phyloP scores from a whole-genome alignment of 2,797 vertebrate genomes.

The Limnodromus scolopaceus region DNA sequence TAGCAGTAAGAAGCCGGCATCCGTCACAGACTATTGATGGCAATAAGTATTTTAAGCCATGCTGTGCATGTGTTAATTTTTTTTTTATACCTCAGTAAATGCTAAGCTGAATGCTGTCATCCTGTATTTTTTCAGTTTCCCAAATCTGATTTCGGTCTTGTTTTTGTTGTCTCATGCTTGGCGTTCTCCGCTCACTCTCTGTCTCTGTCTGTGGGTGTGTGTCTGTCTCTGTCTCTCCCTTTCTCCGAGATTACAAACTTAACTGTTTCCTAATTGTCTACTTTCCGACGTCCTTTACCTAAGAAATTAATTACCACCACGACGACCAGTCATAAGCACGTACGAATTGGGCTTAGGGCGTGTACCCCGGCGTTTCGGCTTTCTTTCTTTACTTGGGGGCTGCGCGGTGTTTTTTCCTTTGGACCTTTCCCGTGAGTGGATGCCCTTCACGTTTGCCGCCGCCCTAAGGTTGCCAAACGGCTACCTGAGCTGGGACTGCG shows the following conservation, averaged over 20 bases:
- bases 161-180: slow-evolving; percentile 53
- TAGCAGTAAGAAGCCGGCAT: slow-evolving; percentile 56
- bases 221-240: slow-evolving; percentile 8
- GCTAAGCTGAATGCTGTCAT: slow-evolving; percentile 25
- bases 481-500: slow-evolving; percentile 67
- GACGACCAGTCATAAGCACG: background rate
- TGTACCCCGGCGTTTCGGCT: background rate
- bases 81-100: slow-evolving; percentile 18
- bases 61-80: slow-evolving; percentile 16
- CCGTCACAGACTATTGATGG: slow-evolving; percentile 46
- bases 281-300: background rate
- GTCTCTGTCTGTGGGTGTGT: slow-evolving; percentile 41
- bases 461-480: slow-evolving; percentile 46
- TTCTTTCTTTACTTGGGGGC: slow-evolving; percentile 4
- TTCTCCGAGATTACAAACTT: slow-evolving; percentile 10
- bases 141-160: slow-evolving; percentile 35
- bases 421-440: slow-evolving; percentile 3
- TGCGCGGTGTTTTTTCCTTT: slow-evolving; percentile 33
- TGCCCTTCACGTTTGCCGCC: slow-evolving; percentile 28
- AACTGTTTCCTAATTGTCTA: slow-evolving; percentile 56
- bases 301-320: slow-evolving; percentile 35
- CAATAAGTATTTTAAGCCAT: slow-evolving; percentile 64
- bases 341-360: background rate
- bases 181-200: background rate
- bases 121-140: slow-evolving; percentile 34